Conservation (phyloP, 1,140 invertebrate species). For the Metopolophium dirhodum region DNA sequence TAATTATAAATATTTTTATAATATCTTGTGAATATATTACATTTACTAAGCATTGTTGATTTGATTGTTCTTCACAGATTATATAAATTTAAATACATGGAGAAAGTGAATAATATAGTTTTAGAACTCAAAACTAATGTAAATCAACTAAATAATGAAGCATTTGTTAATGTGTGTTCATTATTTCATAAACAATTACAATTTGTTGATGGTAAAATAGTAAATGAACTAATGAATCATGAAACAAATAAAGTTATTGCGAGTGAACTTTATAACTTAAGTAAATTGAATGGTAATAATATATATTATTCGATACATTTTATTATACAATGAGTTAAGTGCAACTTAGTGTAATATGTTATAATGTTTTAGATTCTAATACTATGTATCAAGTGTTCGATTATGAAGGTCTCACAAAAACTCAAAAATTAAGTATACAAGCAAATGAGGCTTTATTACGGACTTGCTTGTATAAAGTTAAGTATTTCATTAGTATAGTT, state of each 20-base stretch:
- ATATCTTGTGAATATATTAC: background rate
- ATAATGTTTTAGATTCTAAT: constrained; percentile 33
- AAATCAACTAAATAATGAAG: constrained; percentile 30
- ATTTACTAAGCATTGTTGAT: background rate
- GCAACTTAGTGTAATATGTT: background rate
- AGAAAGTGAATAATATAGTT: constrained; percentile 16
- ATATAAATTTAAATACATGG: constrained; percentile 25
- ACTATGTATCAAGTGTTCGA: constrained; percentile 15
- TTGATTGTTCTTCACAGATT: background rate
- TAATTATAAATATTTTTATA: background rate
- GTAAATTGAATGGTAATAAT: constrained; percentile 40
- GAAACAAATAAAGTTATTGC: constrained; percentile 28
- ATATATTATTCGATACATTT: background rate
- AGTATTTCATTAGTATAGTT: background rate
- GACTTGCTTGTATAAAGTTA: constrained; percentile 28
- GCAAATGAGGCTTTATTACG: constrained; percentile 10
- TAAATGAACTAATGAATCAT: constrained; percentile 15
- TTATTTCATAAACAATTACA: constrained; percentile 29
- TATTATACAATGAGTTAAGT: background rate
- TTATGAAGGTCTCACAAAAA: constrained; percentile 25
- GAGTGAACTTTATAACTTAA: constrained; percentile 19
- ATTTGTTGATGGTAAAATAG: background rate
- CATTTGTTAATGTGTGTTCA: constrained; percentile 31
- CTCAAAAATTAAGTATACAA: constrained; percentile 41
- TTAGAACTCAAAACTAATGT: background rate